These are phyloP conservation scores for Pseudomyrmex concolor DNA, from an alignment of 1,140 invertebrate species.

Conservation along the genomic window DNA sequence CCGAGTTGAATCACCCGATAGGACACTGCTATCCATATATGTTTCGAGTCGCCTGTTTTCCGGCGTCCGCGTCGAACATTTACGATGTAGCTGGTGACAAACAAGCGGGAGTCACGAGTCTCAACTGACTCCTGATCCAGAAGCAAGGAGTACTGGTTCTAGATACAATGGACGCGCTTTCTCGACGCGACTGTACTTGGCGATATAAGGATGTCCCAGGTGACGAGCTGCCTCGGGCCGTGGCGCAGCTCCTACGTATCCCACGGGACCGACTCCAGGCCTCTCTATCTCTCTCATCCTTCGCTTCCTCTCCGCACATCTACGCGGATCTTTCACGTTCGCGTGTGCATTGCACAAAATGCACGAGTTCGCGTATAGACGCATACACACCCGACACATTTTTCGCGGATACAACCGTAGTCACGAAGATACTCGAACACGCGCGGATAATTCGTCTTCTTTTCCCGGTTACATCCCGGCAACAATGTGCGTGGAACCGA, in stretches of 20 bases:
- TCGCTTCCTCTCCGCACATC: conserved; percentile 29
- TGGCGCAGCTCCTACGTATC: conserved; percentile 81
- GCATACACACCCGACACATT: background rate
- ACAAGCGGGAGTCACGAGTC: conserved; percentile 59
- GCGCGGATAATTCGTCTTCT: conserved; percentile 48
- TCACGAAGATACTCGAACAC: conserved; percentile 13
- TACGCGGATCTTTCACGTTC: too few species aligned
- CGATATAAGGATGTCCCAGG: conserved; percentile 83
- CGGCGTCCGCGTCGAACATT: conserved; percentile 25
- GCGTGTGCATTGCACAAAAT: conserved; percentile 1
- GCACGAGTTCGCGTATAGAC: conserved; percentile 8
- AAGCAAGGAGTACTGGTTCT: conserved; percentile 72
- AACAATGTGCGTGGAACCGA: conserved; percentile 17
- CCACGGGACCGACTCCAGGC: conserved; percentile 78
- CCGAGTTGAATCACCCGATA: background rate
- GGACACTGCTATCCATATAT: too few species aligned
- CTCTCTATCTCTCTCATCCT: conserved; percentile 60
- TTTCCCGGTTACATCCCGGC: conserved; percentile 37
- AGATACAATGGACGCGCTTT: conserved; percentile 74
- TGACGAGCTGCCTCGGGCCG: conserved; percentile 83
- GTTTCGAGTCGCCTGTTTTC: conserved; percentile 3
- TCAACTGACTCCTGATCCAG: conserved; percentile 67
- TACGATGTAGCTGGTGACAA: conserved; percentile 23
- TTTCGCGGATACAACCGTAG: conserved; percentile 16
- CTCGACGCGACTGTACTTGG: conserved; percentile 81